Base-by-base conservation (phyloP, 2,113 vertebrate genomes). In the Etia nguti region DNA sequence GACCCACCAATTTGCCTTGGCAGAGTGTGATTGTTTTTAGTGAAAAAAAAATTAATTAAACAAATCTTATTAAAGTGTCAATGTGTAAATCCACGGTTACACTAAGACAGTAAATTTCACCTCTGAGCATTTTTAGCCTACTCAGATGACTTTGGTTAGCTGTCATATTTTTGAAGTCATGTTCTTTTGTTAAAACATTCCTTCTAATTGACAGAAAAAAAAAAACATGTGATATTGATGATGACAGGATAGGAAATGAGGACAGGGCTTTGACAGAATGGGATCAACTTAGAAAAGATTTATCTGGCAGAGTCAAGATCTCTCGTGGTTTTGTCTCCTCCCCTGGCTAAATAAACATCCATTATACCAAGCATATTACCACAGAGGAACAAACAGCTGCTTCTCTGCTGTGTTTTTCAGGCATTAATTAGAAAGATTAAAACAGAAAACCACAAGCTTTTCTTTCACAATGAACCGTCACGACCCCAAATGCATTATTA, bases 261-360 rank as follows among this genome's bases (percentile, higher is more conserved):
- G 62, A 59, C 11, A 52, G 79, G n/a, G 11, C 31, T 75, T 16
- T 88, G 91, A 90, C 86, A 90, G 87, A 92, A 81, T 80, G 80
- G 24, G 82, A 92, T 90, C 90, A 82, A 56, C 80, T 70, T 70
- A 8, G 5, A 80, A 68, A 75, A 59, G 6, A 85, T 43, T 80
- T n/a, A 73, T 62, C 38, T 77, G 82, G 16, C 54, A 73, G 70
- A 52, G 75, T 20, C 3, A 46, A 79, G 31, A 22, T 86, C 31
- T 50, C 62, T 83, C 24, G 59, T 5, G 34, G 50, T 6, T 62
- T 59, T 13, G 12, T 79, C 36, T 79, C 12, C n/a, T 89, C 22
- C 29, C 20, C 20, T 20, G 26, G 55, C 75, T 50, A 75, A 38
- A 80, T 57, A 62, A 89, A 70, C 48, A 84, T 57, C 29, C n/a